Percentiles rank a stretch among this genome's conserved stretches.
phyloP scores from a whole-genome alignment of 2,888 invertebrate genomes.

The Leptinotarsa juncta region DNA sequence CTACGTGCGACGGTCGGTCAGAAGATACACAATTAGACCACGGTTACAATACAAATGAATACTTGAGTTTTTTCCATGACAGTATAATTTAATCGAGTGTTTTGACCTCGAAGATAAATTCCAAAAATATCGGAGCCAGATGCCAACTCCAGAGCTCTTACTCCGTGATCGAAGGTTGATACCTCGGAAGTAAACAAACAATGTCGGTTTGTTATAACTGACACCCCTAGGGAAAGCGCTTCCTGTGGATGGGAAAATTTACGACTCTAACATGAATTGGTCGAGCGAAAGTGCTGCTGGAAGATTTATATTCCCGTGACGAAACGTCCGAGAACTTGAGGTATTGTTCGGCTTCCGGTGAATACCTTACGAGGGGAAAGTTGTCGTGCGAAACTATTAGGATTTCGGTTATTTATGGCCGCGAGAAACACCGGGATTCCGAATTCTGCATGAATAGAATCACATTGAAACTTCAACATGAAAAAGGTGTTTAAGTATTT shows the following conservation, averaged over 20 bases:
- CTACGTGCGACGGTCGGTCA: too few species aligned
- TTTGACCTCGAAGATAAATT: too few species aligned
- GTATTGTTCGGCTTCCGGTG: background rate
- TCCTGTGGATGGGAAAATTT: slow-evolving; percentile 8
- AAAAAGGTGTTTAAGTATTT: too few species aligned
- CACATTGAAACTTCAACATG: too few species aligned
- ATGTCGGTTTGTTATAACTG: background rate
- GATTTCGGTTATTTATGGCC: background rate
- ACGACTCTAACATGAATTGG: background rate
- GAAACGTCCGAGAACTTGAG: background rate
- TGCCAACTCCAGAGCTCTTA: background rate
- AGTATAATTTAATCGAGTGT: too few species aligned
- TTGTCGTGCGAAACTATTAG: background rate
- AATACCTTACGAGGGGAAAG: background rate
- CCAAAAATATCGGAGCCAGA: too few species aligned
- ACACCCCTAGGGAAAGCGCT: background rate
- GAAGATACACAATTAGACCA: too few species aligned
- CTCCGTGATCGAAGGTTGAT: background rate
- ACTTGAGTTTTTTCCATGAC: too few species aligned
- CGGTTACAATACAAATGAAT: too few species aligned
- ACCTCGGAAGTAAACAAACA: background rate
- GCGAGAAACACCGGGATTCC: background rate
- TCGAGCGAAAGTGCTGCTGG: background rate
- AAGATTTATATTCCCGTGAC: background rate
- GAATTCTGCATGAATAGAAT: background rate